These are phyloP conservation scores for Cryptocheilus praepositus DNA, from an alignment of 2,888 invertebrate species.

Conservation along the genomic window DNA sequence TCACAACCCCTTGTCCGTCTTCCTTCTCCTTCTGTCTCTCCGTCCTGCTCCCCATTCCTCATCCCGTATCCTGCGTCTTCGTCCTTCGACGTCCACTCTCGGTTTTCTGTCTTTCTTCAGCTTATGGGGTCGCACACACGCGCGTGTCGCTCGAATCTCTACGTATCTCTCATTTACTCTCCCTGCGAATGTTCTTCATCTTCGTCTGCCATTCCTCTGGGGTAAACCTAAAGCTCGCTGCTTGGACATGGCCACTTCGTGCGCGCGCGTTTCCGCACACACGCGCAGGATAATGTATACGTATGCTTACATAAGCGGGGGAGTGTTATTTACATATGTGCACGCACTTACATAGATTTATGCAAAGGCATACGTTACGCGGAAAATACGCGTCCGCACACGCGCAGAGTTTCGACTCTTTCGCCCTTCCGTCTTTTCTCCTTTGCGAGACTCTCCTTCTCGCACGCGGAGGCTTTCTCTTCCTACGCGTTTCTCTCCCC, in stretches of 20 bases:
- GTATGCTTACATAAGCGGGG: not conserved
- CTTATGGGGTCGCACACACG: constrained; percentile 12
- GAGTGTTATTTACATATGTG: constrained; percentile 6
- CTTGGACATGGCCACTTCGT: constrained; percentile 52
- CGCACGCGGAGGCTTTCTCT: constrained; percentile 19
- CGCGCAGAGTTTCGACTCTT: constrained; percentile 24
- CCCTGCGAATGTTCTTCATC: constrained; percentile 19
- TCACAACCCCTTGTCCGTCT: constrained; percentile 41
- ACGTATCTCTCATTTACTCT: constrained; percentile 15
- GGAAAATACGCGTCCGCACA: constrained; percentile 38
- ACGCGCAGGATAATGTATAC: not conserved
- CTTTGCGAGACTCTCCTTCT: constrained; percentile 5
- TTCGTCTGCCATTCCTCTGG: constrained; percentile 29
- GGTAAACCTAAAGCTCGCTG: constrained; percentile 43
- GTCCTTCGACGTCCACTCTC: constrained; percentile 3
- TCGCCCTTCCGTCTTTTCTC: constrained; percentile 45
- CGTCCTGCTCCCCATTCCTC: constrained; percentile 15
- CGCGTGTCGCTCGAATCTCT: constrained; percentile 1
- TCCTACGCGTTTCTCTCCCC: constrained; percentile 44
- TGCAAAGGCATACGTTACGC: constrained; percentile 50
- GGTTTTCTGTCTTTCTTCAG: constrained; percentile 10
- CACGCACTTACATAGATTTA: constrained; percentile 32
- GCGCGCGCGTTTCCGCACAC: constrained; percentile 20
- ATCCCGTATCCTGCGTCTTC: constrained; percentile 15
- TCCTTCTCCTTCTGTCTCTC: constrained; percentile 16